Base-by-base conservation (phyloP, 2,113 vertebrate genomes). In the Epinephelus lanceolatus region DNA sequence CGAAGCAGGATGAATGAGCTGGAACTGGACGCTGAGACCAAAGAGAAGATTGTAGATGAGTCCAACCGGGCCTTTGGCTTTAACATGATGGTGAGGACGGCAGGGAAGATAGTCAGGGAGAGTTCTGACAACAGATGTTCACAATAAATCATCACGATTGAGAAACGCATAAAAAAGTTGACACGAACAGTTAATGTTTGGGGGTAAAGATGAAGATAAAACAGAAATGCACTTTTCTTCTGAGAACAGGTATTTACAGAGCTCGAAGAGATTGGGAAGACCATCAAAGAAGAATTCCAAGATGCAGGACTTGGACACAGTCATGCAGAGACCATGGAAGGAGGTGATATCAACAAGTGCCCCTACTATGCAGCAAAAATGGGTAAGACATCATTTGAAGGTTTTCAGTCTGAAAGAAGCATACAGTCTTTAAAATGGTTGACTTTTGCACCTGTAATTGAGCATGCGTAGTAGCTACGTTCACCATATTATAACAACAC, bases 1-100 rank as follows among this genome's bases (percentile, higher is more conserved):
- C 91, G 97, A 18, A 96, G 97, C 19, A 95, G 97, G 71, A 96
- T 98, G 94, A 99, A 98, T 0, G 96, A 96, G 60, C 91, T 99
- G 63, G 97, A 98, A 45, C 87, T 97, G 85, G 94, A 95, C 71
- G 27, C 52, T 73, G 86, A 90, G 81, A 95, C 93, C 90, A 97
- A 97, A 90, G 94, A 96, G 68, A 94, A 81, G 89, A 92, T 98
- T 0, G 96, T 99, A 71, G 94, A 96, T 12, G 97, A 99, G 86
- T 97, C 97, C 61, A 97, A 97, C 89, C 88, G 19, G 83, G 96
- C 97, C 21, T 99, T 98, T 45, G 93, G 92, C 33, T 96, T 96
- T 78, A 98, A 99, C 91, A 96, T 98, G 94, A 96, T 97, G 96
- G 97, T 98, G 19, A 60, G 81, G 42, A 47, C 21, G 72, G 27